Percentiles rank a stretch among this genome's conserved stretches.
These are phyloP conservation scores for Rhabdornis inornatus DNA, from an alignment of 2,113 vertebrate species.

Conservation along the genomic window DNA sequence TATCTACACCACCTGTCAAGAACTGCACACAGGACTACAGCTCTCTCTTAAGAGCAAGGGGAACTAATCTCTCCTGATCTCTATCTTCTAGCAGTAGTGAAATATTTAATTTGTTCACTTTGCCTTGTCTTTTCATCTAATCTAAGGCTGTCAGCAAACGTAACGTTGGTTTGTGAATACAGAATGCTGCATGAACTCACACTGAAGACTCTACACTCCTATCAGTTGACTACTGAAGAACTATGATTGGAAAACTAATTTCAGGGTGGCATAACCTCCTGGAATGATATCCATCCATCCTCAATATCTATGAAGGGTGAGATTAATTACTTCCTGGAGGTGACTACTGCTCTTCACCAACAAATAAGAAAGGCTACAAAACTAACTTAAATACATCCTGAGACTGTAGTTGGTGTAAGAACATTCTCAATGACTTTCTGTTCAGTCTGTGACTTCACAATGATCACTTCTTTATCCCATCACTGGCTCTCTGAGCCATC, in stretches of 20 bases:
- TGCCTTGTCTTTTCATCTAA: slow-evolving; percentile 8
- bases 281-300: neutral
- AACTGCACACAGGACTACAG: neutral
- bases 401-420: neutral
- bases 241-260: neutral
- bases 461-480: neutral
- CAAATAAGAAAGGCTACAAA: neutral
- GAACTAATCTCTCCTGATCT: neutral
- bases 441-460: neutral
- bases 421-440: neutral
- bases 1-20: neutral
- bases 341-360: neutral
- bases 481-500: neutral
- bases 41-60: neutral
- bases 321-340: neutral
- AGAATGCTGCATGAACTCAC: neutral
- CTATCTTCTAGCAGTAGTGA: neutral
- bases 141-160: neutral
- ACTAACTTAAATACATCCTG: neutral
- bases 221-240: neutral
- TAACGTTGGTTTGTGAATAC: neutral
- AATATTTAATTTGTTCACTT: slow-evolving; percentile 24
- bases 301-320: neutral
- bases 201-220: neutral
- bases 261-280: neutral